These are phyloP conservation scores for Menidia menidia DNA, from an alignment of 2,797 vertebrate species.

Conservation along the genomic window DNA sequence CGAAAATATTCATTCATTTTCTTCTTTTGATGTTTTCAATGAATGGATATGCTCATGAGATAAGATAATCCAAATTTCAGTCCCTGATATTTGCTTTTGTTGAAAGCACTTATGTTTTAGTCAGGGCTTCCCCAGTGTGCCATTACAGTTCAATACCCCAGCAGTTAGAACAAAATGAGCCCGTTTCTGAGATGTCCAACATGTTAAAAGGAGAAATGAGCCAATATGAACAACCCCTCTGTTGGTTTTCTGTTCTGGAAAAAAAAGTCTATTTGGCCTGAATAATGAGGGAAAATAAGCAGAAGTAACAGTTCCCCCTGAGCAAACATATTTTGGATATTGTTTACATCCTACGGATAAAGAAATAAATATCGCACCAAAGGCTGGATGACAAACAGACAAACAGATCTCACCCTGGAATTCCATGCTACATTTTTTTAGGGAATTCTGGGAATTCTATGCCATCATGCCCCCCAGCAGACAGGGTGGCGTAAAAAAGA, in stretches of 20 bases:
- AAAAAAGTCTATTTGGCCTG: slow-evolving; percentile 61
- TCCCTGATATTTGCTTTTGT: slow-evolving; percentile 66
- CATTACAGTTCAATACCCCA: slow-evolving; percentile 79
- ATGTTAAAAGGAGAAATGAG: slow-evolving; percentile 82
- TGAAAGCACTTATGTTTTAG: slow-evolving; percentile 75
- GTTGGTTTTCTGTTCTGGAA: slow-evolving; percentile 47
- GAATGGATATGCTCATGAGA: slow-evolving; percentile 53
- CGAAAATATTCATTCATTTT: slow-evolving; percentile 30
- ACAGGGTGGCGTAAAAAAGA: slow-evolving; percentile 50
- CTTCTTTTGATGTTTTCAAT: slow-evolving; percentile 42
- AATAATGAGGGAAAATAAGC: slow-evolving; percentile 80
- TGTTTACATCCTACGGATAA: slow-evolving; percentile 72
- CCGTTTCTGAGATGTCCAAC: slow-evolving; percentile 74
- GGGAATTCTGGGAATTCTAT: slow-evolving; percentile 65
- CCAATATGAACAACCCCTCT: slow-evolving; percentile 70
- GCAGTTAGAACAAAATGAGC: slow-evolving; percentile 83
- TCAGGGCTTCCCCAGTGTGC: slow-evolving; percentile 65
- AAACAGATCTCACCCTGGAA: slow-evolving; percentile 52
- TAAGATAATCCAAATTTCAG: slow-evolving; percentile 54
- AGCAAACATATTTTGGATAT: slow-evolving; percentile 76
- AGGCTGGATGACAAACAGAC: slow-evolving; percentile 48
- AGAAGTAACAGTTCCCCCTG: slow-evolving; percentile 66
- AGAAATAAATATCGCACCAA: slow-evolving; percentile 61
- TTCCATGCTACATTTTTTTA: slow-evolving; percentile 51
- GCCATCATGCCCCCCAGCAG: slow-evolving; percentile 36